Evolutionary conservation across 2,888 invertebrate genomes (phyloP), one percentile per base, ranked within the genome.

Genomic region (Plagodis dolabraria): DNA sequence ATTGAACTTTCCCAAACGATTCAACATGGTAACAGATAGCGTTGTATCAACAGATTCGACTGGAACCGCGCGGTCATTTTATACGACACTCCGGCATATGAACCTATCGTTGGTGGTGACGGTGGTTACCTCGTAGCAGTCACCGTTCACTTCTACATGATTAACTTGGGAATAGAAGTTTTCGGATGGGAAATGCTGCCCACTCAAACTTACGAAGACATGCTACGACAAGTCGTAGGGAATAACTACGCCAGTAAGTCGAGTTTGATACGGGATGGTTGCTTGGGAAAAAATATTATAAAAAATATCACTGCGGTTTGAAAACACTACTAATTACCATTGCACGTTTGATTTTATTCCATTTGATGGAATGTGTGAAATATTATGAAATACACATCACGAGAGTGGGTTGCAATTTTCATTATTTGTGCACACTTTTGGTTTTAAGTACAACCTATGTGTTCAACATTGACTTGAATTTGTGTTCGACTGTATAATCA

Each of bases 81-180:
- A 67, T 98, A 97, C 84, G 96, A 97, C 70, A 95, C 95, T 9
- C 93, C 95, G 61, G 96, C 96, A 0, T 95, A 95, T 73, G 86
- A 90, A 46, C 93, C 94, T 70, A 90, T 94, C 0, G 95, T 95
- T 7, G 97, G 97, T 0, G 88, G 90, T 9, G 94, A 94, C 63
- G 96, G 96, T 6, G 98, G 98, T 70, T 95, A 95, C 70, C 91
- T 98, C 22, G 94, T 96, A 83, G 96, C 96, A 89, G 94, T 95
- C 63, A 95, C 96, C 0, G 85, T 98, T 66, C 95, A 96, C 51
- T 93, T 95, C 69, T 89, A 83, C 71, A 89, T 93, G 87, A 83
- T 90, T 6, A 72, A 74, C 0, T 81, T 82, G 42, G 84, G 84
- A 5, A 64, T 86, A 12, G 69, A 74, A 0, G 79, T 83, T 5